Conservation (phyloP, 2,797 vertebrate genomes). For the Phataginus tricuspis region DNA sequence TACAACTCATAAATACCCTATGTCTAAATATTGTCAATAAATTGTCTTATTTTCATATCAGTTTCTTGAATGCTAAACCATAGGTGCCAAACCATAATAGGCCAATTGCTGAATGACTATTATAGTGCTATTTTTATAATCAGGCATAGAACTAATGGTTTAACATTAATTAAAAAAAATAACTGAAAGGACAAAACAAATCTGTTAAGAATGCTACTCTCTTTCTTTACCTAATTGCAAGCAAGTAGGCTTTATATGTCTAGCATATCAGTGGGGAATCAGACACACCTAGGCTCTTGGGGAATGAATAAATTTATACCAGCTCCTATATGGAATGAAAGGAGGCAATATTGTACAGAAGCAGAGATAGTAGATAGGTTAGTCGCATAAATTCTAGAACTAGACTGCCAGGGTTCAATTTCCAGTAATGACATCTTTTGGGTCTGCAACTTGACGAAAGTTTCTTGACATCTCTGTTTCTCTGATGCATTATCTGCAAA, state of each 20-base stretch:
- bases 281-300: neutral
- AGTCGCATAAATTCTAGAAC: neutral
- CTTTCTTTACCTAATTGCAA: neutral
- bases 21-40: neutral
- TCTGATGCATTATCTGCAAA: neutral
- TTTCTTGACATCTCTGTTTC: slow-evolving; percentile 4
- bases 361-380: neutral
- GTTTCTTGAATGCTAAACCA: neutral
- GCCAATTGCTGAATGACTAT: neutral
- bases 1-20: neutral
- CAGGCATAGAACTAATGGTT: neutral
- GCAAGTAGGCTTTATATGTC: slow-evolving; percentile 11
- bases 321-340: neutral
- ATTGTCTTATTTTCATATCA: neutral
- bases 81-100: neutral
- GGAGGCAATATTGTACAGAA: neutral
- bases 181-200: neutral
- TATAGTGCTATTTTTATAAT: neutral
- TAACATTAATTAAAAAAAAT: neutral
- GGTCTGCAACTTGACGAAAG: neutral
- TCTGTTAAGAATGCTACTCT: neutral
- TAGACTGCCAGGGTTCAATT: neutral
- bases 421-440: neutral
- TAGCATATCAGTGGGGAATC: neutral
- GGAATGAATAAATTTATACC: neutral